Base-by-base conservation (phyloP, 2,797 vertebrate species). In the Orestias chungarensis region DNA sequence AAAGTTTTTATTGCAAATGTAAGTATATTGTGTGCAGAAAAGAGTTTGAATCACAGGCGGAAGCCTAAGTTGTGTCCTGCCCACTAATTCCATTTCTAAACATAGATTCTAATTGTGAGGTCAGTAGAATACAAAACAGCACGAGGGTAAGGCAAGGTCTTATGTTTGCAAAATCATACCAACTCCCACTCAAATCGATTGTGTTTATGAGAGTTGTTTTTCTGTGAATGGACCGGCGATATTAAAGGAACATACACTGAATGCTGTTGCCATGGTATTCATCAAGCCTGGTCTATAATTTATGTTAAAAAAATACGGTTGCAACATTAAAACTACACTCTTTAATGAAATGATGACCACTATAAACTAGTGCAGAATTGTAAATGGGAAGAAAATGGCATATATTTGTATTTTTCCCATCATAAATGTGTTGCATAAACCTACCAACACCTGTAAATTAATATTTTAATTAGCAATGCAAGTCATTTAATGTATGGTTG, bases 81-180 rank as follows among this genome's bases (percentile, higher is more conserved):
- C 52, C 33, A 70, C 79, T 87, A 86, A 91, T 91, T 88, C 68
- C 84, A 86, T 91, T 87, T 91, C 74, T 70, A 50, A 68, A 68
- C 74, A 86, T 79, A 77, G 68, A 66, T 62, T 66, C 65, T 70
- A 79, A 74, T 59, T 69, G 70, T 76, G 70, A 70, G 43, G 62
- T 74, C 62, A 47, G 2, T 64, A 40, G 64, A 67, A 75, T 17
- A 35, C 46, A 73, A 73, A 81, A 52, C 47, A 40, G 80, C 78
- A 66, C 77, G 80, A 20, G 59, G 71, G 42, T 76, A 18, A 70
- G 67, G 52, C 70, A 85, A 84, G 79, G 66, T 65, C 47, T 68
- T 85, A 71, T 54, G 66, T 79, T 73, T 68, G 12, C 49, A 2
- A 74, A 82, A 73, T 77, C 57, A 78, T 71, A 81, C 52, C 59